phyloP scores from a whole-genome alignment of 2,888 invertebrate genomes.

The Tiphia femorata region DNA sequence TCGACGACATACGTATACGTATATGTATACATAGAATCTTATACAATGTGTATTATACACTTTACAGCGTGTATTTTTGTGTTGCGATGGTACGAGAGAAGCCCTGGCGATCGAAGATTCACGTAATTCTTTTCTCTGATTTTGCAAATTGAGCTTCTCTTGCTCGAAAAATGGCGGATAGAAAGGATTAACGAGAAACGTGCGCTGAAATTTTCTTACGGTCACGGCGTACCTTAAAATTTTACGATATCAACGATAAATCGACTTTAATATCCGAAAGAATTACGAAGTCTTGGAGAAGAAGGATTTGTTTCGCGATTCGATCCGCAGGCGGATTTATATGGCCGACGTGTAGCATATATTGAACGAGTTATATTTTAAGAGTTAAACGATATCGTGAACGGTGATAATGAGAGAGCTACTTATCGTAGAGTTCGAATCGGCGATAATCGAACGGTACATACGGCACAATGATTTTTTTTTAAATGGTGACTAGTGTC shows the following conservation, averaged over 20 bases:
- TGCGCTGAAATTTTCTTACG: too few relatives aligned
- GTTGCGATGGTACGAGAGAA: neutral
- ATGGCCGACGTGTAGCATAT: neutral
- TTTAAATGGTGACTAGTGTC: neutral
- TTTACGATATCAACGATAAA: neutral
- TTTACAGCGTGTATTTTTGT: neutral
- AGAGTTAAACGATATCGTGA: neutral
- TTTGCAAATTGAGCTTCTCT: neutral
- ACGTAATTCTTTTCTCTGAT: neutral
- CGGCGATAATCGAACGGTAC: neutral
- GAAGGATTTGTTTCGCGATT: neutral
- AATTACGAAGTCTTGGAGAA: neutral
- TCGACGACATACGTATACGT: too few relatives aligned
- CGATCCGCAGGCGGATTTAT: constrained; percentile 20
- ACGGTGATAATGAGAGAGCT: neutral
- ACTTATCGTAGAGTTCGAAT: neutral
- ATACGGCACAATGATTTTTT: too few relatives aligned
- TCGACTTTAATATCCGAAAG: neutral
- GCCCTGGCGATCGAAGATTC: neutral
- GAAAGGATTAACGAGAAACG: neutral
- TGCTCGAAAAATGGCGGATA: neutral
- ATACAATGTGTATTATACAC: neutral
- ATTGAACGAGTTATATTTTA: neutral
- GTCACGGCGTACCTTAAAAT: too few relatives aligned
- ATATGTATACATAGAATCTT: too few relatives aligned